Conservation (phyloP, 2,888 invertebrate genomes). For the Achlya flavicornis region DNA sequence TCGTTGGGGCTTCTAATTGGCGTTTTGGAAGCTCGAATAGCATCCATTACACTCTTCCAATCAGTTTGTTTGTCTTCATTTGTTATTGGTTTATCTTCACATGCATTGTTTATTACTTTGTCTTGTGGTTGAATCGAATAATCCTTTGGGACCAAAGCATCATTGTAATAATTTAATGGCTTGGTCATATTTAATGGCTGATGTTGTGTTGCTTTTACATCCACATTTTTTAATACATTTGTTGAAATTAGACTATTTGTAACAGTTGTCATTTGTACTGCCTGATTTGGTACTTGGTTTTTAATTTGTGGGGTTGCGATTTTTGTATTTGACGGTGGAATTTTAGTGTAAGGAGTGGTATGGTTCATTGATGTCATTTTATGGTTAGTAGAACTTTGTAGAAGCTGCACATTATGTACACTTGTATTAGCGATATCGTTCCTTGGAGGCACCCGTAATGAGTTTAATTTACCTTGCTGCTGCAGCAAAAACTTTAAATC, state of each 20-base stretch:
- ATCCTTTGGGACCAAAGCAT: conserved; percentile 16
- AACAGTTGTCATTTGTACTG: background rate
- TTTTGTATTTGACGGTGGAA: background rate
- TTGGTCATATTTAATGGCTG: conserved; percentile 29
- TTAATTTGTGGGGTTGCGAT: background rate
- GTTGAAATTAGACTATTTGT: background rate
- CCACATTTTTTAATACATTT: background rate
- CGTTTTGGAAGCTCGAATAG: conserved; percentile 66
- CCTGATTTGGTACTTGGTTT: background rate
- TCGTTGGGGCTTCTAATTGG: conserved; percentile 67
- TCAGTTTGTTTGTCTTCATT: conserved; percentile 35
- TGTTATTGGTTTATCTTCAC: conserved; percentile 20
- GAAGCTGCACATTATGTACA: background rate
- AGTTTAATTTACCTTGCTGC: conserved; percentile 57
- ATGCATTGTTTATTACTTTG: conserved; percentile 22
- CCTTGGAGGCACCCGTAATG: conserved; percentile 12
- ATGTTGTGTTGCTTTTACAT: conserved; percentile 20
- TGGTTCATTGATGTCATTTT: background rate
- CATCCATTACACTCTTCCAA: conserved; percentile 71
- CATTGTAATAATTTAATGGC: conserved; percentile 25
- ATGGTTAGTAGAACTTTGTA: background rate
- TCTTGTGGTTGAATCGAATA: conserved; percentile 19
- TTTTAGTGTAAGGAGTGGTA: background rate
- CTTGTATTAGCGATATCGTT: background rate
- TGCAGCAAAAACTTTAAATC: conserved; percentile 58